A percentile compares a stretch with the other conserved stretches of the same genome.
Evolutionary conservation across 2,797 vertebrate genomes (phyloP).

Genomic region (Orestias chungarensis): DNA sequence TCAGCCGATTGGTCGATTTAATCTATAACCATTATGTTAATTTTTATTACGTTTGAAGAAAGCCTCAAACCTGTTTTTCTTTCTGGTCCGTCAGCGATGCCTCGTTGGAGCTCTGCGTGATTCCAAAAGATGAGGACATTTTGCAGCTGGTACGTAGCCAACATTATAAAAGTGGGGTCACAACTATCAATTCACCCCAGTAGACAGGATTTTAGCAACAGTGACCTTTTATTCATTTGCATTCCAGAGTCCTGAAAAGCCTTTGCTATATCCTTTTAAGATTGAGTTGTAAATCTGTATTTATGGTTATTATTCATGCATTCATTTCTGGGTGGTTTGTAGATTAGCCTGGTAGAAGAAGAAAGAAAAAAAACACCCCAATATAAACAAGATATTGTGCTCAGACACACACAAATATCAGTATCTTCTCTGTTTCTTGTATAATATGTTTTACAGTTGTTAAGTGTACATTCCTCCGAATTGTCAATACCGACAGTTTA

Average conservation of each 20-base stretch:
- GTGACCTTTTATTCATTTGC: no score
- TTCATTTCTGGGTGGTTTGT: no score
- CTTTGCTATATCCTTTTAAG: no score
- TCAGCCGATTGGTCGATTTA: not conserved
- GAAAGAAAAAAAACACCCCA: no score
- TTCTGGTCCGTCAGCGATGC: slow-evolving; percentile 81
- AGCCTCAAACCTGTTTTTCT: slow-evolving; percentile 5
- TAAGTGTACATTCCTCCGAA: no score
- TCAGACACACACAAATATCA: no score
- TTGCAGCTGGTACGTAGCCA: slow-evolving; percentile 90
- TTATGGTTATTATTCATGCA: not conserved
- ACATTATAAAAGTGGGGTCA: not conserved
- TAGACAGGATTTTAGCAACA: not conserved
- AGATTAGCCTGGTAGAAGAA: not conserved
- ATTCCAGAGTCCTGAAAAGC: not conserved
- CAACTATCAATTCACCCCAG: not conserved
- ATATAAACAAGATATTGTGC: no score
- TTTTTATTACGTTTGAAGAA: not conserved
- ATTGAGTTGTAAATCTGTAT: not conserved
- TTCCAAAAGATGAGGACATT: slow-evolving; percentile 99
- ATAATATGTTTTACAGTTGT: no score
- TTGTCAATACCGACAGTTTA: no score
- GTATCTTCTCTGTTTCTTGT: no score
- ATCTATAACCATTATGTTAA: not conserved
- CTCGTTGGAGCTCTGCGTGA: slow-evolving; percentile 94